Conservation (phyloP, 2,113 vertebrate genomes). For the Oceanodroma tethys region DNA sequence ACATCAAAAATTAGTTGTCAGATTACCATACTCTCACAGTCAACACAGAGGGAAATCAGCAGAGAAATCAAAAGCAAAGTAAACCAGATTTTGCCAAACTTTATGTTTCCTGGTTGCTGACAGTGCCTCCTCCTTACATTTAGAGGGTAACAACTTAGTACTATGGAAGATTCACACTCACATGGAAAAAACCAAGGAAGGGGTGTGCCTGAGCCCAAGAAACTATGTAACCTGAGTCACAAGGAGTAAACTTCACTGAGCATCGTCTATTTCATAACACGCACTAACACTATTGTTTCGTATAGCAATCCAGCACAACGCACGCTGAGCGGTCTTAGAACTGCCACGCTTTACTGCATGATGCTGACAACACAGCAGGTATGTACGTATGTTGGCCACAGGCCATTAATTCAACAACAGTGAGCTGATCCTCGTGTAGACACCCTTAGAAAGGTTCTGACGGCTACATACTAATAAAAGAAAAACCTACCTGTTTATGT, state of each 20-base stretch:
- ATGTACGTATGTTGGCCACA: fast-evolving
- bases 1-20: background rate
- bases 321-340: background rate
- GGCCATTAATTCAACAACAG: background rate
- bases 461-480: fast-evolving
- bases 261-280: background rate
- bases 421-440: background rate
- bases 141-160: background rate
- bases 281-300: fast-evolving
- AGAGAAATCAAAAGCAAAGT: background rate
- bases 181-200: fast-evolving
- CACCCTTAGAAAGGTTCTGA: background rate
- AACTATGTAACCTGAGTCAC: background rate
- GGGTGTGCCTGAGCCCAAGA: background rate
- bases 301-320: background rate
- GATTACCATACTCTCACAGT: background rate
- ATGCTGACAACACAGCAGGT: background rate
- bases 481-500: background rate
- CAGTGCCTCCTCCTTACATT: background rate
- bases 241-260: background rate
- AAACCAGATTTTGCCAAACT: background rate
- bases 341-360: fast-evolving
- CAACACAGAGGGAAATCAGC: background rate
- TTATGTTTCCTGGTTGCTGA: background rate
- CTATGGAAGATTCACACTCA: background rate